These are phyloP conservation scores for Aurelia aurita complex sp. Pacific DNA, from an alignment of 30 jellyfish, hydroid and myxozoan species.

Conservation along the genomic window DNA sequence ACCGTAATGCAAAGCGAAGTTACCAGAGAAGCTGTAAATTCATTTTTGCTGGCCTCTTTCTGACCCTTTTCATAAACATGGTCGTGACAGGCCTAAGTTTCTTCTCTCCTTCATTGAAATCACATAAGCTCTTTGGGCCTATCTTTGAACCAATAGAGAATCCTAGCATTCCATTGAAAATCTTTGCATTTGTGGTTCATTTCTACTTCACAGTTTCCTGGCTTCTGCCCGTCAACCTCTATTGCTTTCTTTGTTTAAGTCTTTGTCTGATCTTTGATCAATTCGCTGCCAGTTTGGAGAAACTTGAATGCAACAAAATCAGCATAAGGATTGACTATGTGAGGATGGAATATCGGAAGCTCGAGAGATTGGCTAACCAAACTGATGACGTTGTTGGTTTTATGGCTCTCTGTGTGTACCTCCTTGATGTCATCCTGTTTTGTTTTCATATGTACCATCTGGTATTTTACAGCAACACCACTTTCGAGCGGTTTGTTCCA, in stretches of 20 bases:
- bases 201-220: slow-evolving; percentile 41
- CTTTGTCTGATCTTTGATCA: slow-evolving; percentile 44
- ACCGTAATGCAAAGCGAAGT: neutral
- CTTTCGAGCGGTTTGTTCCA: slow-evolving; percentile 25
- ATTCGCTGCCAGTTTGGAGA: slow-evolving; percentile 19
- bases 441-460: slow-evolving; percentile 50
- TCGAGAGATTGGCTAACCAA: neutral
- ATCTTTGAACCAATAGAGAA: slow-evolving; percentile 21
- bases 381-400: slow-evolving; percentile 53
- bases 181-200: neutral
- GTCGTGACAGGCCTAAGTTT: neutral
- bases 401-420: slow-evolving; percentile 61
- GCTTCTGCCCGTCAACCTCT: slow-evolving; percentile 65
- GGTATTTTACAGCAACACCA: slow-evolving; percentile 11
- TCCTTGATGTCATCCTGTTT: slow-evolving; percentile 48
- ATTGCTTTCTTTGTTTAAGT: slow-evolving; percentile 44
- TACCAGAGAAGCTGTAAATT: slow-evolving; percentile 3
- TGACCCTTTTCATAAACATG: neutral
- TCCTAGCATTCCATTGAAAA: slow-evolving; percentile 10
- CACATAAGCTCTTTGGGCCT: neutral
- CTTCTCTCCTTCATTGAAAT: neutral
- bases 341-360: slow-evolving; percentile 45
- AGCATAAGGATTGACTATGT: slow-evolving; percentile 24
- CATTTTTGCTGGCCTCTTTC: neutral
- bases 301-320: slow-evolving; percentile 25